Evolutionary conservation across 1,140 invertebrate species (phyloP), one percentile per base, ranked within the genome.

Genomic region (Laupala kohalensis): DNA sequence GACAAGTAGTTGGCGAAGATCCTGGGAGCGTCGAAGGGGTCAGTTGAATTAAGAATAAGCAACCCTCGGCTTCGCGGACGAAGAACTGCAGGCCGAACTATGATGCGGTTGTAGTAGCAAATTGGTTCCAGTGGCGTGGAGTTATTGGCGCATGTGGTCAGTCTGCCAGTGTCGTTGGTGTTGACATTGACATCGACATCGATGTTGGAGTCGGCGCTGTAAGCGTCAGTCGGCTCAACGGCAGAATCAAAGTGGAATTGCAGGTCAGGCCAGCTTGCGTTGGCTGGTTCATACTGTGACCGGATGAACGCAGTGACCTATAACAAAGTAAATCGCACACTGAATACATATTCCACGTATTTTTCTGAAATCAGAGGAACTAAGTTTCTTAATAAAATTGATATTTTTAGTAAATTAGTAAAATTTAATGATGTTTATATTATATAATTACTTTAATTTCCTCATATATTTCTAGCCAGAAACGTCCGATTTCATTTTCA

Each of bases 201-300:
- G n/a, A n/a, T 73, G 0, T 92, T 92, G 2, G 67, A 24, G 27
- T 29, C 12, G 27, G 26, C 67, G 27, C n/a, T 68, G 27, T 27
- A 29, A 0, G 29, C 26, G 67, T 27, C 29, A 3, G 26, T n/a
- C 6, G 29, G 27, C n/a, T 29, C 67, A 19, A 87, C 84, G 29
- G 85, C 87, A 3, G 89, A 84, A 4, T 86, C 85, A 73, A 93
- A 81, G 73, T 92, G 90, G 5, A 92, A 77, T 76, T 94, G 90
- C 64, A 94, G 83, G 76, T 94, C 92, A 0, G 92, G 92, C 81
- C 86, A 90, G 77, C 92, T 89, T n/a, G 84, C 81, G 0, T 72
- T 76, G 5, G 81, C 77, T 73, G 90, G 82, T 73, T 86, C 86
- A 72, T 88, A 91, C 70, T 68, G 67, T 5, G 67, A 68, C 5